Evolutionary conservation across 1,140 invertebrate genomes (phyloP).

Genomic region (Chironomus striatipennis): DNA sequence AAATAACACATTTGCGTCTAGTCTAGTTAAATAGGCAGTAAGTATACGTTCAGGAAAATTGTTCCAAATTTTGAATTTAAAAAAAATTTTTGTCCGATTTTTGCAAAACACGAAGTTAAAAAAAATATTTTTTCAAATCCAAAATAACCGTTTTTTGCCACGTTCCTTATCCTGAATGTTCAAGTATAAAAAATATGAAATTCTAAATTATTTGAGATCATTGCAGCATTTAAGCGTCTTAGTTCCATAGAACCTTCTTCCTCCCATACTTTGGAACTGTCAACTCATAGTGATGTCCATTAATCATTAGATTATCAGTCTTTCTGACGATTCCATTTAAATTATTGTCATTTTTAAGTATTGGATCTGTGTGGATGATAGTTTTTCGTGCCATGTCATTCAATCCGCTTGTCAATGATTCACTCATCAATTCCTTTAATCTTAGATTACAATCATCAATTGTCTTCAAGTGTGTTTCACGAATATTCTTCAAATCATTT

Average conservation of each 20-base stretch:
- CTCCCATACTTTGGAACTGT: background rate
- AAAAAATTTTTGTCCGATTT: no score
- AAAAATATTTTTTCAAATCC: no score
- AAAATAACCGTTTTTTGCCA: no score
- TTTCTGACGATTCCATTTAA: background rate
- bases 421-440: slow-evolving; percentile 36
- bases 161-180: no score
- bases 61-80: no score
- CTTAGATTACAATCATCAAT: slow-evolving; percentile 42
- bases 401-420: slow-evolving; percentile 26
- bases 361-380: background rate
- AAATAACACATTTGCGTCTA: no score
- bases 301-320: background rate
- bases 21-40: no score
- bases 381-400: background rate
- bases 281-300: slow-evolving; percentile 16
- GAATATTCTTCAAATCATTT: slow-evolving; percentile 36
- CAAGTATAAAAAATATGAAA: no score
- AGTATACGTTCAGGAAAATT: no score
- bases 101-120: no score
- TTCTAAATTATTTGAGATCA: background rate
- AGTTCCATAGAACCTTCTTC: background rate
- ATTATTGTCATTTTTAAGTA: background rate
- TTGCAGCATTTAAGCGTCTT: background rate
- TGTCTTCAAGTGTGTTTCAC: slow-evolving; percentile 36